Percentiles rank a stretch among this genome's conserved stretches.
phyloP scores from a whole-genome alignment of 1,140 invertebrate genomes.

The Brachionus sp. region DNA sequence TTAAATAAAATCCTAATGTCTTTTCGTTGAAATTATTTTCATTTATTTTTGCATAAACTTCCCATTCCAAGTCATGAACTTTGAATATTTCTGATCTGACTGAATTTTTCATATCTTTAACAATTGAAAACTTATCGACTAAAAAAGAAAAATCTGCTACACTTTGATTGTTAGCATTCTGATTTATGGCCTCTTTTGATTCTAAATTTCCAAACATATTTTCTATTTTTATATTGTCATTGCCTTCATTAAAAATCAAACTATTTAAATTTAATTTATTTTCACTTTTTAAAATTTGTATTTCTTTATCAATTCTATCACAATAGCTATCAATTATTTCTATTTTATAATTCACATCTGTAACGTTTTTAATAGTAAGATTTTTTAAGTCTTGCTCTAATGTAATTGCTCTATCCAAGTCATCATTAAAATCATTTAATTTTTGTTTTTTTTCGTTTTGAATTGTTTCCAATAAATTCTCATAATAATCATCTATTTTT shows the following conservation, averaged over 20 bases:
- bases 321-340: neutral
- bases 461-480: neutral
- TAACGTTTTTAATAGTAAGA: neutral
- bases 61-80: neutral
- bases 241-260: neutral
- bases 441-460: neutral
- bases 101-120: neutral
- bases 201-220: neutral
- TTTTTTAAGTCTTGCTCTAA: neutral
- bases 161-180: neutral
- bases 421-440: neutral
- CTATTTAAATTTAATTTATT: neutral
- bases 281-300: neutral
- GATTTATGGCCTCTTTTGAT: neutral
- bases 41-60: neutral
- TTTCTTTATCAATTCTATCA: neutral
- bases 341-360: neutral
- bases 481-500: slow-evolving; percentile 15
- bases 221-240: neutral
- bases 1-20: neutral
- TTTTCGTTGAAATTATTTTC: neutral
- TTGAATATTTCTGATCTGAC: neutral
- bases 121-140: neutral
- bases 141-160: neutral
- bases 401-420: neutral